These are phyloP conservation scores for Deladenus siricidicola DNA, from an alignment of 2,888 invertebrate species.

Conservation along the genomic window DNA sequence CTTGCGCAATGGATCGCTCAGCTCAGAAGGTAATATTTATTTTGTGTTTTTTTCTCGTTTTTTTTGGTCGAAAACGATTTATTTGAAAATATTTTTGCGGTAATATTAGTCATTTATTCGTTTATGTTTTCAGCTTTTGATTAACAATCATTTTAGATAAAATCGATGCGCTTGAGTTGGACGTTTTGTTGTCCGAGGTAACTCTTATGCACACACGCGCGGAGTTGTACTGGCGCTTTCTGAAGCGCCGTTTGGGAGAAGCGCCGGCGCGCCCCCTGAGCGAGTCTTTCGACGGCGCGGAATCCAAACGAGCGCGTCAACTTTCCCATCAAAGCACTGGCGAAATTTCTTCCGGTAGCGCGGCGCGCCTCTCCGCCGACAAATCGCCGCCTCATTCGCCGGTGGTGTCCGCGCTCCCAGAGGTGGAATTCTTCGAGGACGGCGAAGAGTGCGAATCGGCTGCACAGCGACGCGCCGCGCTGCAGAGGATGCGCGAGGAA, in stretches of 20 bases:
- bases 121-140: background rate
- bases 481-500: slow-evolving; percentile 26
- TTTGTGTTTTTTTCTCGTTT: too few species aligned
- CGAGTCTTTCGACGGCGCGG: slow-evolving; percentile 13
- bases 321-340: too few species aligned
- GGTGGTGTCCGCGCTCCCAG: slow-evolving; percentile 4
- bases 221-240: slow-evolving; percentile 81
- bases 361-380: background rate
- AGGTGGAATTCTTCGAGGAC: slow-evolving; percentile 9
- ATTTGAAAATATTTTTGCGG: background rate
- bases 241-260: slow-evolving; percentile 65
- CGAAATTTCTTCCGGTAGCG: background rate
- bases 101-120: background rate
- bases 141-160: slow-evolving; percentile 23
- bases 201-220: slow-evolving; percentile 80
- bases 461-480: slow-evolving; percentile 20
- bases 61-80: background rate
- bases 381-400: background rate
- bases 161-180: slow-evolving; percentile 72
- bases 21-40: background rate
- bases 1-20: slow-evolving; percentile 2
- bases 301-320: too few species aligned
- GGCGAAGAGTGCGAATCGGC: slow-evolving; percentile 24
- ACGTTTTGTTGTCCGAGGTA: slow-evolving; percentile 78
- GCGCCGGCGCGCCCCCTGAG: slow-evolving; percentile 23